These are phyloP conservation scores for Halictus quadricinctus DNA, from an alignment of 2,888 invertebrate genomes.

Conservation along the genomic window DNA sequence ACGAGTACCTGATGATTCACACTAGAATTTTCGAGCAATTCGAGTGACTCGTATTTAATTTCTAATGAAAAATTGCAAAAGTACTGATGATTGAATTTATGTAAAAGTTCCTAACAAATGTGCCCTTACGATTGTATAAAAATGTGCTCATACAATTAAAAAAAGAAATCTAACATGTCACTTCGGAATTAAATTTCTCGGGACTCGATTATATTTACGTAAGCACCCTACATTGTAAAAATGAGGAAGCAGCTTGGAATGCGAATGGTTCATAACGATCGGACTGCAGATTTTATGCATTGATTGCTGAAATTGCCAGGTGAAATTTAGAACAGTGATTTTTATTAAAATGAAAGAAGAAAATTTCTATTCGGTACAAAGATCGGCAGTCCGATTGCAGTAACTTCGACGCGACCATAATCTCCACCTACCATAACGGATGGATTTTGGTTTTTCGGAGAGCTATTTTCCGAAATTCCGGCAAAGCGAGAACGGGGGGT, in stretches of 20 bases:
- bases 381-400: slow-evolving; percentile 16
- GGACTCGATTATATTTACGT: background rate
- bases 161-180: too few species aligned
- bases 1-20: too few species aligned
- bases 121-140: too few species aligned
- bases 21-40: too few species aligned
- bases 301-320: background rate
- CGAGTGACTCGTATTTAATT: too few species aligned
- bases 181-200: background rate
- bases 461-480: slow-evolving; percentile 58
- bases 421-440: slow-evolving; percentile 64
- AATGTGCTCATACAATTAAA: too few species aligned
- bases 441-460: slow-evolving; percentile 37
- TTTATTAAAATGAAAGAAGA: background rate
- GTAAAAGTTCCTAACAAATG: too few species aligned
- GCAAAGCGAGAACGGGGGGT: slow-evolving; percentile 48
- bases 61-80: too few species aligned
- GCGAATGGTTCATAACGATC: background rate
- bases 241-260: background rate
- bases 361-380: background rate
- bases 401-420: slow-evolving; percentile 55
- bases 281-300: background rate
- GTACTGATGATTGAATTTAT: too few species aligned
- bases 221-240: background rate
- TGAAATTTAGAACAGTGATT: background rate